Conservation (phyloP, 2,888 invertebrate species). For the Melieria picta region DNA sequence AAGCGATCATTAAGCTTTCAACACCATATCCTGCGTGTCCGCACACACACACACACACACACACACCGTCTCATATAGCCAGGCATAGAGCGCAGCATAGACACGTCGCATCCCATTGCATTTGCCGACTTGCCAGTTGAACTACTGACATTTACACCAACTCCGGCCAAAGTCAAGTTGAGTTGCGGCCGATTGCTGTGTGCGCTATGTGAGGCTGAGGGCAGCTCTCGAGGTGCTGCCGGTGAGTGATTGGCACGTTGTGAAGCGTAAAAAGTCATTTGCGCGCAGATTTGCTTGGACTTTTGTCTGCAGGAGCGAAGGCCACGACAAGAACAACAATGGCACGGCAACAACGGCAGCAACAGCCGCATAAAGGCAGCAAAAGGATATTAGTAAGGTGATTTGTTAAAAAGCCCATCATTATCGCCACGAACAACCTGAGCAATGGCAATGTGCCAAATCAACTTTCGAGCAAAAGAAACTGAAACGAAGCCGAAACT, state of each 20-base stretch:
- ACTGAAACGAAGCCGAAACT: too few relatives aligned
- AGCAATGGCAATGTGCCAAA: too few relatives aligned
- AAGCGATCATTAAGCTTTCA: constrained; percentile 51
- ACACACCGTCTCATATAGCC: not conserved
- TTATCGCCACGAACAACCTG: not conserved
- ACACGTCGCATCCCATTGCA: constrained; percentile 2
- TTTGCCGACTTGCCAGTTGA: constrained; percentile 35
- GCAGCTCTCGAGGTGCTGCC: constrained; percentile 5
- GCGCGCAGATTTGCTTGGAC: constrained; percentile 26
- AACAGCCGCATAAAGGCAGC: not conserved
- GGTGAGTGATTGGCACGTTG: constrained; percentile 9
- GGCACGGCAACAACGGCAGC: too few relatives aligned
- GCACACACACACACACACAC: constrained; percentile 27
- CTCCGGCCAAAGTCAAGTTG: constrained; percentile 9
- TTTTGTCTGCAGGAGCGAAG: constrained; percentile 12
- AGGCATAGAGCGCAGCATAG: not conserved
- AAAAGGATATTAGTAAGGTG: constrained; percentile 30
- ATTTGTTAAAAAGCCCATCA: constrained; percentile 30
- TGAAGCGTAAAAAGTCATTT: constrained; percentile 32
- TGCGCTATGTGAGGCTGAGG: constrained; percentile 17
- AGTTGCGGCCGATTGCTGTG: constrained; percentile 9
- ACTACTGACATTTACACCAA: constrained; percentile 45
- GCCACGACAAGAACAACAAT: not conserved
- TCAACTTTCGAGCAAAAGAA: too few relatives aligned
- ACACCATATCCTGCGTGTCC: constrained; percentile 46